Conservation (phyloP, 2,888 invertebrate genomes). For the Apodemia mormo region DNA sequence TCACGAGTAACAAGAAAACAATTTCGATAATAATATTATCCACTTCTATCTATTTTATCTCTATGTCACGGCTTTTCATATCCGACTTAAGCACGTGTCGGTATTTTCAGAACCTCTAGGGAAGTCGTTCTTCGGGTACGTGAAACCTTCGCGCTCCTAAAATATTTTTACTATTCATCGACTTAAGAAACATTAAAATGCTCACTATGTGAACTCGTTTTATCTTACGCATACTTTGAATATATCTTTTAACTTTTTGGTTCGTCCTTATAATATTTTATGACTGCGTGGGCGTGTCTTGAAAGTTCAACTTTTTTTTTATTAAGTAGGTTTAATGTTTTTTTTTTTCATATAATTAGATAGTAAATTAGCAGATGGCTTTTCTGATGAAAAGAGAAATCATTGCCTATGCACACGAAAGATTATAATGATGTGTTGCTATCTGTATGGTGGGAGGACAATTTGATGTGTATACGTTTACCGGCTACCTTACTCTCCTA, state of each 20-base stretch:
- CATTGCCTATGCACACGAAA: no score
- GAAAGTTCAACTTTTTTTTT: neutral
- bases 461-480: no score
- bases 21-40: conserved; percentile 15
- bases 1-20: neutral
- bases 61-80: conserved; percentile 64
- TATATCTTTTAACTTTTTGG: conserved; percentile 3
- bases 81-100: conserved; percentile 64
- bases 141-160: conserved; percentile 66
- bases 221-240: conserved; percentile 20
- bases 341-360: neutral
- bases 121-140: conserved; percentile 51
- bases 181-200: conserved; percentile 60
- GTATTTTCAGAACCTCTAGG: conserved; percentile 65
- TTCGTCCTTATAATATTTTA: neutral
- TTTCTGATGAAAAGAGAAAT: no score
- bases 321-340: neutral
- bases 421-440: no score
- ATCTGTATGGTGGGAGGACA: no score
- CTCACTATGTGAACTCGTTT: conserved; percentile 50
- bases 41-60: conserved; percentile 35
- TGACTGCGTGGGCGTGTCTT: neutral
- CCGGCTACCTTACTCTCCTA: no score
- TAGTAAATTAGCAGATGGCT: no score
- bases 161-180: conserved; percentile 77